Base-by-base conservation (phyloP, 2,888 invertebrate species). In the Eucriotettix oculatus region DNA sequence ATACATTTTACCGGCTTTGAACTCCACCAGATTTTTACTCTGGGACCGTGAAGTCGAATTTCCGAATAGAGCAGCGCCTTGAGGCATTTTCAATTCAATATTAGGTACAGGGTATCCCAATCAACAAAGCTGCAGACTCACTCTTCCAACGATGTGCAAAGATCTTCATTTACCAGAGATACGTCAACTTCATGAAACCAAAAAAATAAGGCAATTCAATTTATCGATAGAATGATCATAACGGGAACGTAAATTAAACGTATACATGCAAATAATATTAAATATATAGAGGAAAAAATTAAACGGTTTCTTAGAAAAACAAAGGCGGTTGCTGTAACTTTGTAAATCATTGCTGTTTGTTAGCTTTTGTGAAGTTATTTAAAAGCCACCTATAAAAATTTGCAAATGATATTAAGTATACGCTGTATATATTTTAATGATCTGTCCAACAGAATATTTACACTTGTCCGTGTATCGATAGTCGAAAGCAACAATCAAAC, bases 1-100 rank as follows among this genome's bases (percentile, higher is more conserved):
- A 63, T 84, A 87, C 96, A 97, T 96, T 78, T 95, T 93, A 42
- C 97, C 97, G 65, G 97, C 96, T 68, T 91, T 85, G 72, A 95
- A 94, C 77, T 97, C 97, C 1, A 97, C 90, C 65, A 97, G 76
- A 76, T 96, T 90, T 72, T 91, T 90, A 67, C 84, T 91, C 60
- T 87, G 87, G 48, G 87, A 86, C 61, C 90, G 84, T 53, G 84
- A 78, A 60, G 85, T 82, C 64, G 86, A 78, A 72, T 81, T 86
- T 42, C 90, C 89, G 74, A 88, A 88, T 67, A 88, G 75, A 59
- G 86, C 86, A 65, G 83, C 83, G 63, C 78, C 76, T 64, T 83
- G 80, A 64, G 83, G 80, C 83, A 84, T 84, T 66, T 68, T 70
- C 43, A 10, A 54, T 16, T 16, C 16, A 16, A 11, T 11, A 53